phyloP scores from a whole-genome alignment of 2,888 invertebrate genomes.

The Pandemis corylana region DNA sequence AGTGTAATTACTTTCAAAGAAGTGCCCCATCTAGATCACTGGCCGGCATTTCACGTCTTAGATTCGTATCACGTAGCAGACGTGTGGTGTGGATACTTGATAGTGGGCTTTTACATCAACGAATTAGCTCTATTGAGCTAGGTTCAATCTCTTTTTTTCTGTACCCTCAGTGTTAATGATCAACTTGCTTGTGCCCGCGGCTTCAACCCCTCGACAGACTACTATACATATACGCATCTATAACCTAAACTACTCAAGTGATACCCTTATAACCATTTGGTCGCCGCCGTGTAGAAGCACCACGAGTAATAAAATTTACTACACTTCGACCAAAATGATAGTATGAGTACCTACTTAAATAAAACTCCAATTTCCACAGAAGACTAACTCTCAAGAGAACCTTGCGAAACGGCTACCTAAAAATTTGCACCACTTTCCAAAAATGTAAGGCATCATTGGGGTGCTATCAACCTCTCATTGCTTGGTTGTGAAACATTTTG shows the following conservation, averaged over 20 bases:
- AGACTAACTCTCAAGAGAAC: too few relatives aligned
- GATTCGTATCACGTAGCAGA: slow-evolving; percentile 1
- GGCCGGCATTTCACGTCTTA: not conserved
- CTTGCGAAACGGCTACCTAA: not conserved
- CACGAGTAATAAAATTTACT: too few relatives aligned
- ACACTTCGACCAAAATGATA: too few relatives aligned
- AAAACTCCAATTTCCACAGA: too few relatives aligned
- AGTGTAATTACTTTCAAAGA: not conserved
- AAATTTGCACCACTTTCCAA: not conserved
- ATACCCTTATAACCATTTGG: too few relatives aligned
- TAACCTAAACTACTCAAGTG: too few relatives aligned
- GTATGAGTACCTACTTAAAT: too few relatives aligned
- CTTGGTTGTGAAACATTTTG: slow-evolving; percentile 7
- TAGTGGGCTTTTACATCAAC: not conserved
- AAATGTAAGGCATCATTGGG: not conserved
- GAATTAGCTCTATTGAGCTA: not conserved
- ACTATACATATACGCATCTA: too few relatives aligned
- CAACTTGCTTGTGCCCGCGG: not conserved
- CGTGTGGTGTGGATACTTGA: not conserved
- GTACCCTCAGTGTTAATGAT: not conserved
- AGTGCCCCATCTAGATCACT: not conserved
- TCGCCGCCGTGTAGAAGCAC: too few relatives aligned
- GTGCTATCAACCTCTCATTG: not conserved
- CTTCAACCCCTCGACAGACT: too few relatives aligned
- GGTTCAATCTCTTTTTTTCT: not conserved